These are phyloP conservation scores for Drosophila punjabiensis DNA, from an alignment of 1,140 invertebrate species.

Conservation along the genomic window DNA sequence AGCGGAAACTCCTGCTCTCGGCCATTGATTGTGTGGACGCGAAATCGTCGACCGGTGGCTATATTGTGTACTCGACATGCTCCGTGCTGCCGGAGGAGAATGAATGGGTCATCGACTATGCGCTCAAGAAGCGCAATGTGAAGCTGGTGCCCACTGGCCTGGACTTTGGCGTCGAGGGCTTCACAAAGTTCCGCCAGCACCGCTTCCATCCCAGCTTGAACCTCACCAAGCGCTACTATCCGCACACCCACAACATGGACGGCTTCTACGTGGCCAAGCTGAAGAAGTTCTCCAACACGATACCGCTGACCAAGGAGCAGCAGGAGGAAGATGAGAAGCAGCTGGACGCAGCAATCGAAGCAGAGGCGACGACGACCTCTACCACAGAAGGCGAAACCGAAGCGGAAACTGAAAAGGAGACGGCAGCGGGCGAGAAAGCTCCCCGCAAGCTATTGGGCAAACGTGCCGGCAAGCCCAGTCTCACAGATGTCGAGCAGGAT, in stretches of 20 bases:
- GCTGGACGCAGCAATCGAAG: constrained; percentile 72
- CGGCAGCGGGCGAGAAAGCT: constrained; percentile 71
- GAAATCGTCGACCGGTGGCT: constrained; percentile 95
- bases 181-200: constrained; percentile 93
- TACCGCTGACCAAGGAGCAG: constrained; percentile 87
- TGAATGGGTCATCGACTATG: constrained; percentile 98
- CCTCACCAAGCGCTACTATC: constrained; percentile 96
- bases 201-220: constrained; percentile 98
- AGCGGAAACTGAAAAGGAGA: constrained; percentile 15
- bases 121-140: constrained; percentile 96
- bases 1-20: constrained; percentile 96
- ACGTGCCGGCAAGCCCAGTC: constrained; percentile 75
- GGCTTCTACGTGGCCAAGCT: constrained; percentile 99
- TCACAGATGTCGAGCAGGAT: constrained; percentile 69
- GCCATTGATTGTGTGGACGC: constrained; percentile 99
- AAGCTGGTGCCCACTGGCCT: constrained; percentile 97
- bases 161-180: constrained; percentile 98
- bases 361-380: background rate
- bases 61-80: constrained; percentile 99
- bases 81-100: constrained; percentile 99
- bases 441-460: constrained; percentile 72
- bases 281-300: constrained; percentile 97
- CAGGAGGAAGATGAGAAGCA: constrained; percentile 85
- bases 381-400: background rate
- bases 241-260: constrained; percentile 99